These are phyloP conservation scores for Artibeus lituratus DNA, from an alignment of 2,797 vertebrate species.

Conservation along the genomic window DNA sequence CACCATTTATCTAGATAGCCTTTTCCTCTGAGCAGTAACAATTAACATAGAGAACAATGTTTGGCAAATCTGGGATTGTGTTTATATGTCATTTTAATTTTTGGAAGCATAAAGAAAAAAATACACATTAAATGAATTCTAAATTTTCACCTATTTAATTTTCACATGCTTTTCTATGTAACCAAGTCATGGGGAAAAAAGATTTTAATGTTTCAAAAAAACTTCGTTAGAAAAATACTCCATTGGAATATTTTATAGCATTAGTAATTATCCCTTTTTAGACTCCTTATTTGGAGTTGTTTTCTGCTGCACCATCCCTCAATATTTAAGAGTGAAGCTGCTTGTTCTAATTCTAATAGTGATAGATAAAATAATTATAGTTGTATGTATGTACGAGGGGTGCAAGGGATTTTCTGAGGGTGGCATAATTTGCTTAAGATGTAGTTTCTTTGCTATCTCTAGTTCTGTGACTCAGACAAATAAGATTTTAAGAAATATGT, in stretches of 20 bases:
- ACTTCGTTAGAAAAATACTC: background rate
- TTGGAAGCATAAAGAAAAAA: slow-evolving; percentile 27
- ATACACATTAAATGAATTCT: background rate
- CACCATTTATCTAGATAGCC: background rate
- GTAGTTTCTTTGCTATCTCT: background rate
- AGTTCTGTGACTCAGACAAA: slow-evolving; percentile 2
- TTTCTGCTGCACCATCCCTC: background rate
- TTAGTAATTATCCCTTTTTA: background rate
- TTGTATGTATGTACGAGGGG: background rate
- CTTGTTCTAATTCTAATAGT: slow-evolving; percentile 1
- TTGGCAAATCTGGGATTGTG: background rate
- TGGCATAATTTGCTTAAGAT: slow-evolving; percentile 7
- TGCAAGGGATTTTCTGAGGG: background rate
- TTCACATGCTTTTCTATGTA: background rate
- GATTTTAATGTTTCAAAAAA: background rate
- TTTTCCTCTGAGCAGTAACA: slow-evolving; percentile 6
- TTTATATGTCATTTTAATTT: slow-evolving; percentile 15
- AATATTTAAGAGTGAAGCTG: background rate
- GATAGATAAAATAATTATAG: background rate
- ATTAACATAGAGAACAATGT: background rate
- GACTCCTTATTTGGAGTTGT: background rate
- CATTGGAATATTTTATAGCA: background rate
- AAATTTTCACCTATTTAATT: background rate
- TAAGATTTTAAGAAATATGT: background rate
- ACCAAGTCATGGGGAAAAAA: background rate